Evolutionary conservation across 1,140 invertebrate species (phyloP).

Genomic region (Apis mellifera): Amel_HAv3.1 CM009936.2:16344501-16345000

Average conservation of each 20-base stretch:
- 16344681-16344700: neutral
- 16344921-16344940: neutral
- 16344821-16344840: constrained; percentile 39
- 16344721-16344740: neutral
- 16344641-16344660: neutral
- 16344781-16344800: neutral
- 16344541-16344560: neutral
- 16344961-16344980: neutral
- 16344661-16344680: neutral
- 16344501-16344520: neutral
- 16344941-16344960: neutral
- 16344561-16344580: constrained; percentile 15
- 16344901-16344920: neutral
- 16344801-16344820: neutral
- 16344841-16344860: constrained; percentile 14
- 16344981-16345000: constrained; percentile 4
- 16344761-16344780: neutral
- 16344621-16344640: neutral
- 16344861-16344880: neutral
- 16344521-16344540: neutral
- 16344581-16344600: constrained; percentile 7
- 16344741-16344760: neutral
- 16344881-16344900: neutral
- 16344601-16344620: neutral
- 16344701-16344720: neutral